Base-by-base conservation (phyloP, 2,888 invertebrate genomes). In the Diaperis boleti region DNA sequence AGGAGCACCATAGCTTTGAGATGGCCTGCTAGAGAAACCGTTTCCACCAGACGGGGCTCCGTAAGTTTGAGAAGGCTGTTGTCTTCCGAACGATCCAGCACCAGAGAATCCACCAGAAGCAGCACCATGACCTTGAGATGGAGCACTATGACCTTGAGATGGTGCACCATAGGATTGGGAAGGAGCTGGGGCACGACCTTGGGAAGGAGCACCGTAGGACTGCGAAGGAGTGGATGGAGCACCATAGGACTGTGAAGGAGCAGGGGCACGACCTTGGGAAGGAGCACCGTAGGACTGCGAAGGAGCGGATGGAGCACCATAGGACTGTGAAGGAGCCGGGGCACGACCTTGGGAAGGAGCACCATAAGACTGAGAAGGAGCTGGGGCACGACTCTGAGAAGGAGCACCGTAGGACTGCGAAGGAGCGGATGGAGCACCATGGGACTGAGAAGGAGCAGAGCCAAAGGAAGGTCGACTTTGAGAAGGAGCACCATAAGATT, bases 221-320 rank as follows among this genome's bases (percentile, higher is more conserved):
- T 73, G 1, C 4, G 44, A 45, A 11, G 50, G 68, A 35, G 69
- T 68, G 39, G 44, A 45, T 7, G 50, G 68, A 35, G 69, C 68
- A 39, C 65, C 65, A 10, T 11, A n/a, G 33, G 1, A n/a, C n/a
- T n/a, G n/a, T n/a, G n/a, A n/a, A n/a, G n/a, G n/a, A n/a, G n/a
- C 2, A 26, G 26, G n/a, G 6, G 3, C 1, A 22, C 68, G 41
- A 50, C 66, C 68, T 18, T 68, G 72, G 42, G 18, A 72, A 10
- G 82, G 82, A 10, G 82, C 82, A 15, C 81, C 81, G 59, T 82
- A 81, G 18, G 71, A 69, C 0, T 79, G 75, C 0, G 79, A 79
- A 10, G 73, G 77, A 20, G 60, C 42, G n/a, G n/a, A n/a, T n/a
- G n/a, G n/a, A 31, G 14, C 7, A 31, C 31, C 31, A n/a, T 7